Percentiles rank a stretch among this genome's conserved stretches.
phyloP scores from a whole-genome alignment of 2,797 vertebrate genomes.

The Xiphophorus birchmanni region DNA sequence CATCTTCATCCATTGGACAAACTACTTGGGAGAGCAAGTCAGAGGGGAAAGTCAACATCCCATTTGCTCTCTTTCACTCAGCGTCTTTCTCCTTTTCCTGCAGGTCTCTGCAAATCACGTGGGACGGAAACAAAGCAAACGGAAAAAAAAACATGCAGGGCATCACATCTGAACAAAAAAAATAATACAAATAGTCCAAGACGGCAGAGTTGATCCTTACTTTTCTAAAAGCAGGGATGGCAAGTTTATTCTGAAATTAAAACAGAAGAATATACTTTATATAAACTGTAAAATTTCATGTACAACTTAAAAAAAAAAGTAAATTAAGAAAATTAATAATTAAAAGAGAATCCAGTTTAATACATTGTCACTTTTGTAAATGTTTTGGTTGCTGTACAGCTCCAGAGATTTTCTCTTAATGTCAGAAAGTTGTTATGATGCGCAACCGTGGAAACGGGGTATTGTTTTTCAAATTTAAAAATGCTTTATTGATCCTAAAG shows the following conservation, averaged over 20 bases:
- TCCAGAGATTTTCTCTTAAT: background rate
- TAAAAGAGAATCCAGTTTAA: background rate
- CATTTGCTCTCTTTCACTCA: slow-evolving; percentile 49
- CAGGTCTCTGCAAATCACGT: slow-evolving; percentile 63
- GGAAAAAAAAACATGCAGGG: slow-evolving; percentile 20
- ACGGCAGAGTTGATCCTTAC: slow-evolving; percentile 32
- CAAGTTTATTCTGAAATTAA: slow-evolving; percentile 34
- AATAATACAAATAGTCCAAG: slow-evolving; percentile 5
- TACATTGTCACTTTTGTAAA: background rate
- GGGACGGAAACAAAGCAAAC: slow-evolving; percentile 25
- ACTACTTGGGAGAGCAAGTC: slow-evolving; percentile 68
- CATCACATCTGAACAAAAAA: slow-evolving; percentile 29
- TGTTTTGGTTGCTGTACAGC: background rate
- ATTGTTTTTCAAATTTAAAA: background rate
- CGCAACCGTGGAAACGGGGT: background rate
- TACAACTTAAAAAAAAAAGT: background rate
- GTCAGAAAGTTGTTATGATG: background rate
- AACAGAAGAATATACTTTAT: background rate
- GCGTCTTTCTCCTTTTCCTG: slow-evolving; percentile 32
- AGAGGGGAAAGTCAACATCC: slow-evolving; percentile 76
- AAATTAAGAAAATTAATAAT: background rate
- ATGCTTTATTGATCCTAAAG: no score
- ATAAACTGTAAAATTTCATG: background rate
- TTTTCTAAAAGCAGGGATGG: slow-evolving; percentile 8
- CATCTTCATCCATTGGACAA: slow-evolving; percentile 78